These are phyloP conservation scores for Euplexia lucipara DNA, from an alignment of 2,888 invertebrate species.

Conservation along the genomic window DNA sequence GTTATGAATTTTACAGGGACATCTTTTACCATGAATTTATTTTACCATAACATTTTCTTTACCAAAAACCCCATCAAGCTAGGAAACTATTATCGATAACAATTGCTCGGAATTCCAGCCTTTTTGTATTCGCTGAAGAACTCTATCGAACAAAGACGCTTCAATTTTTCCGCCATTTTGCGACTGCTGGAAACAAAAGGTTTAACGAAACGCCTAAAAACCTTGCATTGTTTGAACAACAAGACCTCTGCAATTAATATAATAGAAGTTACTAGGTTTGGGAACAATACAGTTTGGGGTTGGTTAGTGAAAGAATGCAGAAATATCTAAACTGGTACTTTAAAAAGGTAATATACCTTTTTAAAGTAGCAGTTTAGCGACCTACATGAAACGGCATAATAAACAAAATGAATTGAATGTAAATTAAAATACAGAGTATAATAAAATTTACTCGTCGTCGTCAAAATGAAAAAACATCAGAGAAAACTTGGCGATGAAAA, in stretches of 20 bases:
- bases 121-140: constrained; percentile 17
- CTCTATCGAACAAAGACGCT: constrained; percentile 42
- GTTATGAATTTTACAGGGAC: constrained; percentile 9
- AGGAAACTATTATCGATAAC: constrained; percentile 28
- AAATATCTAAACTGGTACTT: neutral
- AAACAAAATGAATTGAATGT: too few species aligned
- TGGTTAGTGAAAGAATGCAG: neutral
- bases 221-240: constrained; percentile 61
- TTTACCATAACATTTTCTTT: neutral
- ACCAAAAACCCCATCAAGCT: constrained; percentile 2
- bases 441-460: too few species aligned
- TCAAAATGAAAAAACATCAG: too few species aligned
- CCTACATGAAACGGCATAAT: too few species aligned
- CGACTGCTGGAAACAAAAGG: constrained; percentile 60
- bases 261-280: constrained; percentile 52
- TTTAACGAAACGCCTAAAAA: constrained; percentile 56
- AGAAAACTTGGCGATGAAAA: too few species aligned
- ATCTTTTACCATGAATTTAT: neutral
- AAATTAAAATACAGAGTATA: too few species aligned
- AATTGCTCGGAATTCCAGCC: constrained; percentile 13
- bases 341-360: too few species aligned
- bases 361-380: too few species aligned
- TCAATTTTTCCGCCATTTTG: constrained; percentile 52
- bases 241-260: constrained; percentile 46
- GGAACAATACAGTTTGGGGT: constrained; percentile 44